phyloP scores from a whole-genome alignment of 2,113 vertebrate species.

The Tychaedon coryphoeus region DNA sequence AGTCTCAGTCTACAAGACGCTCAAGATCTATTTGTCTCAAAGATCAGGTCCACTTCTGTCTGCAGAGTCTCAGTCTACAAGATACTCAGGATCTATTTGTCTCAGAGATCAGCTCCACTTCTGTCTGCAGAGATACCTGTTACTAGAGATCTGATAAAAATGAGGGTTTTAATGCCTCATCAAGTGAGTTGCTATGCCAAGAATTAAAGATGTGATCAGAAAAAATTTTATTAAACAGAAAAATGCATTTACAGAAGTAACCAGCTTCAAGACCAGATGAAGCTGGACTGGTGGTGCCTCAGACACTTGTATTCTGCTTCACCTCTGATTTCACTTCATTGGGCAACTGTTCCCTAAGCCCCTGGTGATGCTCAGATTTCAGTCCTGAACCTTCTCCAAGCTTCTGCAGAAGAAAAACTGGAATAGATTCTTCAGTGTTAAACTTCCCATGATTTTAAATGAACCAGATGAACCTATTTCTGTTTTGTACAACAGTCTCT shows the following conservation, averaged over 20 bases:
- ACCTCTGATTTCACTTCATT: neutral
- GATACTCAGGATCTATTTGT: neutral
- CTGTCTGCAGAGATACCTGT: neutral
- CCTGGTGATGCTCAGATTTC: neutral
- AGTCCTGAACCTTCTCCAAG: neutral
- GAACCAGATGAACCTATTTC: neutral
- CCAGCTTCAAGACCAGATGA: fast-evolving
- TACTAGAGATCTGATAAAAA: neutral
- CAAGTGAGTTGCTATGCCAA: neutral
- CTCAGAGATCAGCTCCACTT: neutral
- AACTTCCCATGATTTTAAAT: neutral
- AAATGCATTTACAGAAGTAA: neutral
- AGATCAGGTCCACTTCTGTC: neutral
- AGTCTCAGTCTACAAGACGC: neutral
- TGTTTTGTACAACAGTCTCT: neutral
- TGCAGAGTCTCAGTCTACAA: neutral
- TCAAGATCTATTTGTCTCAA: neutral
- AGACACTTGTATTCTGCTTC: neutral
- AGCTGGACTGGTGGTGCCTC: neutral
- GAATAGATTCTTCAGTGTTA: neutral
- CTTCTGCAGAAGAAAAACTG: neutral
- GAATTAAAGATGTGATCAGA: neutral
- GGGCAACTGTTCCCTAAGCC: neutral
- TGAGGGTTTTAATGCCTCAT: neutral
- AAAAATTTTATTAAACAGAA: neutral